Evolutionary conservation across 2,113 vertebrate species (phyloP).

Genomic region (Hiodon alosoides): DNA sequence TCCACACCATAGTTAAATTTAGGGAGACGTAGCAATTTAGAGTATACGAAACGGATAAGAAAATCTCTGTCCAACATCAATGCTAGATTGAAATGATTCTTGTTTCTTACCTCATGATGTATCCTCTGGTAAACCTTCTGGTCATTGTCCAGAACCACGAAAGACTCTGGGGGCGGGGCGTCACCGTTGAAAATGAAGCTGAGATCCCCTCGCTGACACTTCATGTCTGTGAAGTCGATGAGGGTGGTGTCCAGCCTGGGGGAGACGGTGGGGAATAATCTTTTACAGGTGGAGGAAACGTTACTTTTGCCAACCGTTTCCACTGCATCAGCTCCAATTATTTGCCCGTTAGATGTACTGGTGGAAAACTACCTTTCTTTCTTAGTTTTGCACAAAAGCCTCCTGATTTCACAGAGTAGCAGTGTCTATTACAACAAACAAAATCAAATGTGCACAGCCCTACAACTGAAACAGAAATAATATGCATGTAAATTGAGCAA

Average conservation of each 20-base stretch:
- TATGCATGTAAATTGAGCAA: too few species aligned
- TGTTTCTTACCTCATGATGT: slow-evolving; percentile 81
- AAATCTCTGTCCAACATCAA: too few species aligned
- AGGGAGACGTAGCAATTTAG: too few species aligned
- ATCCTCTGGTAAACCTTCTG: slow-evolving; percentile 98
- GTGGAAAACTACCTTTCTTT: background rate
- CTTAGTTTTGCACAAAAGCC: background rate
- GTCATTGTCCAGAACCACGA: slow-evolving; percentile 97
- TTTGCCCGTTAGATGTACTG: background rate
- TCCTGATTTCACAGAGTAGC: background rate
- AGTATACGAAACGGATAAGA: too few species aligned
- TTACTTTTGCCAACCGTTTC: too few species aligned
- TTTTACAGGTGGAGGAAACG: too few species aligned
- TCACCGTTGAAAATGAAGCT: slow-evolving; percentile 98
- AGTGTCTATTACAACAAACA: background rate
- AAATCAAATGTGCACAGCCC: background rate
- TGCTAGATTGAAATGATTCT: too few species aligned
- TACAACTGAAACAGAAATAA: too few species aligned
- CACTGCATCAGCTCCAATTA: background rate
- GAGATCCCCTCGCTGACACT: slow-evolving; percentile 96
- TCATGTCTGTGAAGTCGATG: slow-evolving; percentile 98
- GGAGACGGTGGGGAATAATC: background rate
- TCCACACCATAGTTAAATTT: too few species aligned
- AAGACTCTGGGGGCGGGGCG: slow-evolving; percentile 87
- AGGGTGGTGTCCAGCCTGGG: slow-evolving; percentile 94